A percentile compares a stretch with the other conserved stretches of the same genome.
phyloP scores from a whole-genome alignment of 2,888 invertebrate species.

The Drepana falcataria region DNA sequence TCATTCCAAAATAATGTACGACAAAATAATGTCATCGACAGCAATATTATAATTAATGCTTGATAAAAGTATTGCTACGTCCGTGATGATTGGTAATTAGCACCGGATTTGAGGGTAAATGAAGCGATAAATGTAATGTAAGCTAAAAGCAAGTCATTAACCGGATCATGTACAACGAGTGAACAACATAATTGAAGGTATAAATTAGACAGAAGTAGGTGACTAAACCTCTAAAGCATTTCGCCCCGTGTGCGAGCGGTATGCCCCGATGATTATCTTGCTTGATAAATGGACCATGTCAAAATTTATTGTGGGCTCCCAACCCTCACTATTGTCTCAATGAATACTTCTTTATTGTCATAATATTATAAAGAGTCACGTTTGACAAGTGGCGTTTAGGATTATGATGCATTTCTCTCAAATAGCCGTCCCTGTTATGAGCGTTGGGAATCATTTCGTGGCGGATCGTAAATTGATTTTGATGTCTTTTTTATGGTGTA shows the following conservation, averaged over 20 bases:
- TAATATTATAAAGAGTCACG: slow-evolving; percentile 59
- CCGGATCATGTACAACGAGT: slow-evolving; percentile 20
- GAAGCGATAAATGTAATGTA: slow-evolving; percentile 15
- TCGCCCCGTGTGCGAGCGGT: slow-evolving; percentile 49
- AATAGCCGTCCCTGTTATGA: slow-evolving; percentile 44
- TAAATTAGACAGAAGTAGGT: slow-evolving; percentile 48
- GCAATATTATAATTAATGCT: too few species aligned
- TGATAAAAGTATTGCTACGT: not conserved
- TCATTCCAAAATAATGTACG: too few species aligned
- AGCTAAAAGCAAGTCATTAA: slow-evolving; percentile 20
- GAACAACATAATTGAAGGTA: slow-evolving; percentile 36
- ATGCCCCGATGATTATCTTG: slow-evolving; percentile 62
- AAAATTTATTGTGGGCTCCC: slow-evolving; percentile 68
- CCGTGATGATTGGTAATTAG: not conserved
- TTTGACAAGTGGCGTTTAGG: slow-evolving; percentile 70
- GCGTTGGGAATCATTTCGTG: slow-evolving; percentile 41
- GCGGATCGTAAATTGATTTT: slow-evolving; percentile 68
- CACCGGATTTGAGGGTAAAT: slow-evolving; percentile 8
- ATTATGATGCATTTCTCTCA: slow-evolving; percentile 56
- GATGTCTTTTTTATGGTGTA: slow-evolving; percentile 62
- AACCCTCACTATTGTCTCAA: slow-evolving; percentile 75
- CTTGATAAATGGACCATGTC: slow-evolving; percentile 74
- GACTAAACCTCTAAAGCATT: slow-evolving; percentile 61
- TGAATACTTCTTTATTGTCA: slow-evolving; percentile 75
- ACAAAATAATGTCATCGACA: too few species aligned